A percentile compares a stretch with the other conserved stretches of the same genome.
phyloP scores from a whole-genome alignment of 2,888 invertebrate species.

The Trypoxylon attenuatum region DNA sequence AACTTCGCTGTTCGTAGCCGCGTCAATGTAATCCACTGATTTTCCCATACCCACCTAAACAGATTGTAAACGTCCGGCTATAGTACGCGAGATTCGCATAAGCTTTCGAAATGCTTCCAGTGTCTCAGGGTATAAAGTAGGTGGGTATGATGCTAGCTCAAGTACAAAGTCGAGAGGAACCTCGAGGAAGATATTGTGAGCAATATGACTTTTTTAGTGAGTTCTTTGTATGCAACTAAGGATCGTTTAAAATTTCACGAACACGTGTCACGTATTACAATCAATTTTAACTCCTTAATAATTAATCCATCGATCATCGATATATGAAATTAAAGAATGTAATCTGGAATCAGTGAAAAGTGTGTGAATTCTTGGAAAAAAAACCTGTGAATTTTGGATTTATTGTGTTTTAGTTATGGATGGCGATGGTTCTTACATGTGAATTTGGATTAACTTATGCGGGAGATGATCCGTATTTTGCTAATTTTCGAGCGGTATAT shows the following conservation, averaged over 20 bases:
- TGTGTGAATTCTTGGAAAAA: no score
- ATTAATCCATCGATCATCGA: no score
- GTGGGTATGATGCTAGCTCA: no score
- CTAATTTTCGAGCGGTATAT: slow-evolving; percentile 60
- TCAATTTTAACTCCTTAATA: no score
- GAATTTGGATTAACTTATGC: slow-evolving; percentile 57
- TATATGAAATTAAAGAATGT: no score
- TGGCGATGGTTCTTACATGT: slow-evolving; percentile 46
- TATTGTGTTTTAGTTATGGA: slow-evolving; percentile 55
- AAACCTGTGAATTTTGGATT: slow-evolving; percentile 1
- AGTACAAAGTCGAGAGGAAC: background rate
- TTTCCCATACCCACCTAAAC: slow-evolving; percentile 58
- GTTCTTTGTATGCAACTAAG: no score
- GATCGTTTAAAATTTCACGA: no score
- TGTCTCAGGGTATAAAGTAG: slow-evolving; percentile 52
- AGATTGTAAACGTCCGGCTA: slow-evolving; percentile 63
- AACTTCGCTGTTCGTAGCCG: slow-evolving; percentile 44
- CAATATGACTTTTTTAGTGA: slow-evolving; percentile 56
- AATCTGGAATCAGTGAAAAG: no score
- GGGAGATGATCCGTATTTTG: slow-evolving; percentile 47
- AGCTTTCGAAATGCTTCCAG: slow-evolving; percentile 54
- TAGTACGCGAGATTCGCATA: slow-evolving; percentile 57
- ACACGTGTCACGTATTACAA: no score
- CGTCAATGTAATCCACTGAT: slow-evolving; percentile 24
- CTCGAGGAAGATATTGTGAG: background rate